phyloP scores from a whole-genome alignment of 2,797 vertebrate species.

The Enteromius radiatus region DNA sequence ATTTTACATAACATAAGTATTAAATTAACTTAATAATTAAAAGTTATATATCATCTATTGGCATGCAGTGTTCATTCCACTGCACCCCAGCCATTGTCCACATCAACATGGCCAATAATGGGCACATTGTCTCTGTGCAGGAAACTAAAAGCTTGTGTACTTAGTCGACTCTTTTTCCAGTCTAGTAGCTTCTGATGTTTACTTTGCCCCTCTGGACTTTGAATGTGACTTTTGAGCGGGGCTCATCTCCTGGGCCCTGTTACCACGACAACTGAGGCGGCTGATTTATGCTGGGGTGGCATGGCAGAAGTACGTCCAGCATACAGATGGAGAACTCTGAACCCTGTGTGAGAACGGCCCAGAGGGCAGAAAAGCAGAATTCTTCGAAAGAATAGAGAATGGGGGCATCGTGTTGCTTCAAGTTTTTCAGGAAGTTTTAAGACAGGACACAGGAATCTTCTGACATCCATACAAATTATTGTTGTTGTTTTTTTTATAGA shows the following conservation, averaged over 20 bases:
- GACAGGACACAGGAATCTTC: neutral
- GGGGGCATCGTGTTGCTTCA: slow-evolving; percentile 37
- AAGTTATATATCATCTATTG: slow-evolving; percentile 26
- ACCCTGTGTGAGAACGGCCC: slow-evolving; percentile 29
- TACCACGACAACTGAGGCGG: slow-evolving; percentile 67
- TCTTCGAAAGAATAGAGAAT: slow-evolving; percentile 8
- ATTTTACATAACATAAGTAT: too few relatives aligned
- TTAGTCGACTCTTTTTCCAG: slow-evolving; percentile 79
- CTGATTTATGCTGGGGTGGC: slow-evolving; percentile 57
- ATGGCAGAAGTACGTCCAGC: slow-evolving; percentile 61
- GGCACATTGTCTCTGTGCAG: slow-evolving; percentile 68
- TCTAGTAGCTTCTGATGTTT: slow-evolving; percentile 81
- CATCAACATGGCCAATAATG: slow-evolving; percentile 57
- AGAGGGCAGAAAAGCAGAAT: slow-evolving; percentile 22
- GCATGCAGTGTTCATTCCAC: slow-evolving; percentile 25
- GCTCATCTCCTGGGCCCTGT: slow-evolving; percentile 60
- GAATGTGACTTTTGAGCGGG: slow-evolving; percentile 77
- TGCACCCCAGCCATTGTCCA: slow-evolving; percentile 52
- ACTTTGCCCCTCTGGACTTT: slow-evolving; percentile 67
- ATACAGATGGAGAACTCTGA: slow-evolving; percentile 65
- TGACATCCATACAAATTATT: neutral
- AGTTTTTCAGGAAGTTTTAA: slow-evolving; percentile 5
- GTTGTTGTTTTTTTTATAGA: neutral
- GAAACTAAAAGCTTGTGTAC: slow-evolving; percentile 75
- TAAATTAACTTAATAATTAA: neutral